phyloP scores from a whole-genome alignment of 2,113 vertebrate species.

The Aythya baeri region DNA sequence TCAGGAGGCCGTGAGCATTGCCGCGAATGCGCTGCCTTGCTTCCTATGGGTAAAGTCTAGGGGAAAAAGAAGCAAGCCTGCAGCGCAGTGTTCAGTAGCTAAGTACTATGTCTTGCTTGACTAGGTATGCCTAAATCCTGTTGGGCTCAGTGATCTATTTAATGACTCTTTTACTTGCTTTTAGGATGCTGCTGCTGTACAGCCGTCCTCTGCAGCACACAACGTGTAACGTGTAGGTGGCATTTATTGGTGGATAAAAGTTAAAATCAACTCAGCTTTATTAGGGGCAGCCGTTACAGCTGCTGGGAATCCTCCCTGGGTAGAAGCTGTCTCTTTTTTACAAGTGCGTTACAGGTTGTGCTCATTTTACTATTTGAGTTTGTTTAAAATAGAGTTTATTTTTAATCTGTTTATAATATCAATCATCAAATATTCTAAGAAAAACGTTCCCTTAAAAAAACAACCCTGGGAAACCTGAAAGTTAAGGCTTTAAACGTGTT shows the following conservation, averaged over 20 bases:
- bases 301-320: not conserved
- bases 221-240: not conserved
- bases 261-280: not conserved
- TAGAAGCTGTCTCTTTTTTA: not conserved
- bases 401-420: not conserved
- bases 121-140: not conserved
- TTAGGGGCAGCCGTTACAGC: not conserved
- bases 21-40: not conserved
- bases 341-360: not conserved
- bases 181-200: rapidly evolving
- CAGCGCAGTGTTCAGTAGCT: not conserved
- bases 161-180: not conserved
- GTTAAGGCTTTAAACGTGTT: not conserved
- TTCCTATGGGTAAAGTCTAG: rapidly evolving
- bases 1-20: not conserved
- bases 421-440: not conserved
- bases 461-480: not conserved
- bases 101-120: not conserved
- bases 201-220: not conserved
- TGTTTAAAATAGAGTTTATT: rapidly evolving
- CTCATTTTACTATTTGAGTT: not conserved
- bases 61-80: not conserved
- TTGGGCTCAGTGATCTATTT: not conserved
- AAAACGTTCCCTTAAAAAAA: not conserved
- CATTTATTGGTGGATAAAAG: not conserved